Conservation (phyloP, 2,797 vertebrate species). For the Urocyon cinereoargenteus region DNA sequence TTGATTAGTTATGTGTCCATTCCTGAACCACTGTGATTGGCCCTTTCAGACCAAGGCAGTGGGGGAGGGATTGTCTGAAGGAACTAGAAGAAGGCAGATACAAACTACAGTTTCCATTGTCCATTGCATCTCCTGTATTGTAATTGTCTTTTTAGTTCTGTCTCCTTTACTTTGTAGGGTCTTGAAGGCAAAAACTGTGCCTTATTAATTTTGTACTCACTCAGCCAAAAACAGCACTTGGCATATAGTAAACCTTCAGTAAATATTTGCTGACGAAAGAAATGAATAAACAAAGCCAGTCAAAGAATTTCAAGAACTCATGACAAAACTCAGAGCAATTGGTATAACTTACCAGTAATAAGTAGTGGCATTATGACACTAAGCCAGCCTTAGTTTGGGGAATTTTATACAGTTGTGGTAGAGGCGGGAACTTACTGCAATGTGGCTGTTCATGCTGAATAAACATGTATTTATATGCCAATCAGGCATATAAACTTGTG, state of each 20-base stretch:
- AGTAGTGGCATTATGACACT: not conserved
- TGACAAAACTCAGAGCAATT: not conserved
- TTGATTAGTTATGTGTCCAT: not conserved
- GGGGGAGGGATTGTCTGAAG: not conserved
- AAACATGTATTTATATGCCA: not conserved
- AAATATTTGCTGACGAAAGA: slow-evolving; percentile 58
- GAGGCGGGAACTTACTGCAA: not conserved
- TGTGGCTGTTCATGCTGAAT: not conserved
- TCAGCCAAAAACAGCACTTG: not conserved
- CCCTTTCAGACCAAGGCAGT: not conserved
- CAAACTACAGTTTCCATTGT: not conserved
- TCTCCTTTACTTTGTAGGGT: not conserved
- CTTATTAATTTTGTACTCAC: slow-evolving; percentile 55
- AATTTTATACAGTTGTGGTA: not conserved
- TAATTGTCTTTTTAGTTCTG: not conserved
- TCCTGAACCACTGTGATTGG: not conserved
- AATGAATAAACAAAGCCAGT: slow-evolving; percentile 41
- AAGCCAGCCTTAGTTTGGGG: not conserved
- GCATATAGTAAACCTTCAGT: not conserved
- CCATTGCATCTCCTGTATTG: not conserved
- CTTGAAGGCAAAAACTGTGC: slow-evolving; percentile 3
- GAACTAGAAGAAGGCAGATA: not conserved
- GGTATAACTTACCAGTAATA: not conserved
- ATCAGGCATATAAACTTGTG: not conserved
- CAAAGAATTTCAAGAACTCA: slow-evolving; percentile 47